A percentile compares a stretch with the other conserved stretches of the same genome.
Conservation (phyloP, 2,797 vertebrate species). For the Chiloscyllium punctatum region DNA sequence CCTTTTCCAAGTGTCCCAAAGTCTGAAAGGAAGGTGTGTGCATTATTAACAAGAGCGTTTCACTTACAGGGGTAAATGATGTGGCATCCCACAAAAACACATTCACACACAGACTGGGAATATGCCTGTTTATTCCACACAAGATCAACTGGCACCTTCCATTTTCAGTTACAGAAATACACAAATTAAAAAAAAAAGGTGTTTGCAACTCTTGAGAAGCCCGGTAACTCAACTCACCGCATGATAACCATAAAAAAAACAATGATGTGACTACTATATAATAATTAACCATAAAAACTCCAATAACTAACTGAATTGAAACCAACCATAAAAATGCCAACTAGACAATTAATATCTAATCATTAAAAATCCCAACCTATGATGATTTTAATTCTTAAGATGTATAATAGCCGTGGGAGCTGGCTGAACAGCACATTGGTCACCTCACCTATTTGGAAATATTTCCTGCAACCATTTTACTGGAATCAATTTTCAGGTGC, state of each 20-base stretch:
- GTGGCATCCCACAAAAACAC: background rate
- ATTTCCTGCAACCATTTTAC: conserved; percentile 3
- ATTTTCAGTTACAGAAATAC: background rate
- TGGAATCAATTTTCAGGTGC: background rate
- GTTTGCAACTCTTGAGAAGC: too few species aligned
- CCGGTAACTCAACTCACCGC: background rate
- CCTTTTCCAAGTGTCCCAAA: conserved; percentile 95
- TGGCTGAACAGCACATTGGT: background rate
- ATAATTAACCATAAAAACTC: background rate
- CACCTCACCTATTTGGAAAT: background rate
- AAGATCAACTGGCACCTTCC: background rate
- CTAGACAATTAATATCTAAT: background rate
- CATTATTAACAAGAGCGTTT: background rate
- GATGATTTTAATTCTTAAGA: background rate
- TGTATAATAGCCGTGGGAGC: background rate
- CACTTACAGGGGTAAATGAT: background rate
- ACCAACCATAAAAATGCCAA: background rate
- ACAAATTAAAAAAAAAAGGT: background rate
- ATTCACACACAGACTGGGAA: background rate
- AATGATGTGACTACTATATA: too few species aligned
- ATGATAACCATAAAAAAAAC: too few species aligned
- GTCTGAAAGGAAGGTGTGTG: conserved; percentile 70
- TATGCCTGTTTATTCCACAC: background rate
- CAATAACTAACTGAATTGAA: background rate
- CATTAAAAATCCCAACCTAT: background rate